A percentile compares a stretch with the other conserved stretches of the same genome.
Evolutionary conservation across 2,797 vertebrate genomes (phyloP).

Genomic region (Trichosurus vulpecula): DNA sequence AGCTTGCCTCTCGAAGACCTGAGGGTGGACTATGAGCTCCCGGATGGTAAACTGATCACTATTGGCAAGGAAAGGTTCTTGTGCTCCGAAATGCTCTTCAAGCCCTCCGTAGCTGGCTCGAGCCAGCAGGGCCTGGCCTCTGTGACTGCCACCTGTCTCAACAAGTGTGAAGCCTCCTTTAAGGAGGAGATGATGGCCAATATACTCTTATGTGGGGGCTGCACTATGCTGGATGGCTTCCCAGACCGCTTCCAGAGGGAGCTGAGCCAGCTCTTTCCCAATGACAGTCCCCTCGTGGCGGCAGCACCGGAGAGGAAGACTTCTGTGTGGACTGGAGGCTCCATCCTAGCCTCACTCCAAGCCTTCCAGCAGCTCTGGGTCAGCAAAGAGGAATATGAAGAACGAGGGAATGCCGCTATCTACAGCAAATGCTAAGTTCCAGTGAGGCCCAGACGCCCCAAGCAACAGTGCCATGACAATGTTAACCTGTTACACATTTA

Average conservation of each 20-base stretch:
- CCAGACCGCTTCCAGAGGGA: conserved; percentile 76
- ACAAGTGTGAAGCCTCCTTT: conserved; percentile 66
- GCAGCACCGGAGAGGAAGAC: conserved; percentile 72
- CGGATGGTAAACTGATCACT: conserved; percentile 69
- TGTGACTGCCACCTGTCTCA: conserved; percentile 67
- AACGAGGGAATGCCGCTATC: conserved; percentile 70
- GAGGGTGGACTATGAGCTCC: conserved; percentile 72
- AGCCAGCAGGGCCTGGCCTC: conserved; percentile 49
- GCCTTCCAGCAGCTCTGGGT: conserved; percentile 81
- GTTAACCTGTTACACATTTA: conserved; percentile 26
- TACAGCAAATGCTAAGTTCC: conserved; percentile 75
- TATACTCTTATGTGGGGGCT: conserved; percentile 78
- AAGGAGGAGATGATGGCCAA: conserved; percentile 73
- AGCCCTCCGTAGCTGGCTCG: conserved; percentile 68
- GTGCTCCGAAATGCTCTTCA: conserved; percentile 78
- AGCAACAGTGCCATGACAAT: background rate
- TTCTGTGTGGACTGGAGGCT: conserved; percentile 79
- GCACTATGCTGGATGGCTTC: conserved; percentile 78
- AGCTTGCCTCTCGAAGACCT: conserved; percentile 41
- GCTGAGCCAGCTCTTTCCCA: conserved; percentile 67
- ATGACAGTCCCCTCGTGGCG: conserved; percentile 42
- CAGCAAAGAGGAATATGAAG: conserved; percentile 78
- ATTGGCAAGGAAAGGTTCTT: conserved; percentile 77
- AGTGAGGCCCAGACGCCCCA: background rate
- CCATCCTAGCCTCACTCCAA: conserved; percentile 78